phyloP scores from a whole-genome alignment of 2,113 vertebrate species.

The Gallinago jamesoni region DNA sequence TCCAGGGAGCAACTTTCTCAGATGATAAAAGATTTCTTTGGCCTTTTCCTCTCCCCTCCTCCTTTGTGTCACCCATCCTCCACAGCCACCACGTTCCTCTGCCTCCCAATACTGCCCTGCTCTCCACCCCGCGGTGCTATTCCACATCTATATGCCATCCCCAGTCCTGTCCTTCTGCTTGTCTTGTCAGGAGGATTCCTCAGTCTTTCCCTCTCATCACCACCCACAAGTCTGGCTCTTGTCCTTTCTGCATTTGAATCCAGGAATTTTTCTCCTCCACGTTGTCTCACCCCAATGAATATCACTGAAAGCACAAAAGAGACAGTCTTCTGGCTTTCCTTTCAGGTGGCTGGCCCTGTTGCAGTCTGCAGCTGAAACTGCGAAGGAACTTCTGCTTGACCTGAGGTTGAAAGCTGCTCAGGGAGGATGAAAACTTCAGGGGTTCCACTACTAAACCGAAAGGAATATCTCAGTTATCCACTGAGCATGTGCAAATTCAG shows the following conservation, averaged over 20 bases:
- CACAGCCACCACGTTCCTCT: background rate
- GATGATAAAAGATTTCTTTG: background rate
- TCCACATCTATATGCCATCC: background rate
- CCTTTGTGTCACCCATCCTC: background rate
- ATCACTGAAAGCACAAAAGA: background rate
- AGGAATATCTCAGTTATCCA: background rate
- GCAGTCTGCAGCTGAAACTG: background rate
- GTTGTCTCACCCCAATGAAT: background rate
- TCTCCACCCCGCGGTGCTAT: background rate
- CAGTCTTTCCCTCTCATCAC: background rate
- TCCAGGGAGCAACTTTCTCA: background rate
- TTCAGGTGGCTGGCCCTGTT: background rate
- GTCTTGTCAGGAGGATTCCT: background rate
- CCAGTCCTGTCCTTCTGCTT: background rate
- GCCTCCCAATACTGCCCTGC: background rate
- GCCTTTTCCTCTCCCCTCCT: background rate
- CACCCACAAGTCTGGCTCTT: background rate
- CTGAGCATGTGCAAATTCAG: background rate
- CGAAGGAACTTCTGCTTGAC: background rate
- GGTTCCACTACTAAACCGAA: background rate
- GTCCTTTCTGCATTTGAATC: background rate
- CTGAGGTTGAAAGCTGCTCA: background rate
- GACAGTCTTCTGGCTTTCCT: background rate
- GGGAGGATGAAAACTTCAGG: background rate
- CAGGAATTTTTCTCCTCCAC: background rate